Conservation (phyloP, 2,113 vertebrate genomes). For the Spilogale gracilis region DNA sequence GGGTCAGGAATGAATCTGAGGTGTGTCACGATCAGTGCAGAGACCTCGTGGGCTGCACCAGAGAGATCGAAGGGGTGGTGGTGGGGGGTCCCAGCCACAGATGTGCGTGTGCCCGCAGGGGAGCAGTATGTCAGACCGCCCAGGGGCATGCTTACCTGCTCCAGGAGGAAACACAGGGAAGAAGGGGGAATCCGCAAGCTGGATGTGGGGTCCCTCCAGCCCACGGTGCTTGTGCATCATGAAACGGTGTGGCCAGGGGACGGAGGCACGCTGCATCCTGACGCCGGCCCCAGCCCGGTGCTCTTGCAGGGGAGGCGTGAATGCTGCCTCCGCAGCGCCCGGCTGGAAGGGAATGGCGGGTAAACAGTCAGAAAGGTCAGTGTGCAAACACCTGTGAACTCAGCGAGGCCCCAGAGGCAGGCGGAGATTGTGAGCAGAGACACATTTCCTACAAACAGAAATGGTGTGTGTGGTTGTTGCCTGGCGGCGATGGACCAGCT, state of each 20-base stretch:
- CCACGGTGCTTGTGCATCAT: background rate
- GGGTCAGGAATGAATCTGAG: background rate
- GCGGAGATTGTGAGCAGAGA: background rate
- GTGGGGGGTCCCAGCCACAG: background rate
- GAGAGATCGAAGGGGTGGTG: background rate
- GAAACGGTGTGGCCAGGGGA: background rate
- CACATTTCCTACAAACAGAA: background rate
- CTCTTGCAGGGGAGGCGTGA: background rate
- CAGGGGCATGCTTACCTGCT: background rate
- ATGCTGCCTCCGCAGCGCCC: rapidly evolving
- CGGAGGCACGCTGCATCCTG: background rate
- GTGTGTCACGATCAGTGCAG: background rate
- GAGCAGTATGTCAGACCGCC: background rate
- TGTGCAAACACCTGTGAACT: background rate
- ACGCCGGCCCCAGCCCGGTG: rapidly evolving
- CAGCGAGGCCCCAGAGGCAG: background rate
- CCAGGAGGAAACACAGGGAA: background rate
- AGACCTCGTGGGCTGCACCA: background rate
- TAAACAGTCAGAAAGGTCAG: background rate
- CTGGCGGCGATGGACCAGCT: too few species aligned
- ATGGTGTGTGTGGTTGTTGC: background rate
- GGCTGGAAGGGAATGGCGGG: background rate
- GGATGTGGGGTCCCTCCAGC: background rate
- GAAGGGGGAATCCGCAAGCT: rapidly evolving
- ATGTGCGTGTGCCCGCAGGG: background rate